Evolutionary conservation across 2,113 vertebrate genomes (phyloP).

Genomic region (Gymnogyps californianus): DNA sequence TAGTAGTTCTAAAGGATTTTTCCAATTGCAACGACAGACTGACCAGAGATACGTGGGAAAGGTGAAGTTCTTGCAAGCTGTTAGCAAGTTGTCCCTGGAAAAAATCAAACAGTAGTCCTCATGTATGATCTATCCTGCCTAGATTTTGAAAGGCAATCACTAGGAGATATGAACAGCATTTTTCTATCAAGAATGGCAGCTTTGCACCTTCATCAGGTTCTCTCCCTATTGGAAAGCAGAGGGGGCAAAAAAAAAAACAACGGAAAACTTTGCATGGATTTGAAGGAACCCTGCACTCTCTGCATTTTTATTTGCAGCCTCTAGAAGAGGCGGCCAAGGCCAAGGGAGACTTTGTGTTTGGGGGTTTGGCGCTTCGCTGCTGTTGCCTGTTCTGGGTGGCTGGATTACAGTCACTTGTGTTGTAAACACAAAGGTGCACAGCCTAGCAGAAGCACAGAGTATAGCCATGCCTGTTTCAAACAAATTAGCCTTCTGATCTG

Average conservation of each 20-base stretch:
- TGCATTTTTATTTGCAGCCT: not conserved
- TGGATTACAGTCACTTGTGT: fast-evolving
- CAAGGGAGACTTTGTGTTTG: not conserved
- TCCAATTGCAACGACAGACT: not conserved
- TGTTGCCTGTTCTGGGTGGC: not conserved
- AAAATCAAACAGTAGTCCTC: not conserved
- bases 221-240: not conserved
- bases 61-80: not conserved
- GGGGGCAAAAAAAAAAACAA: fast-evolving
- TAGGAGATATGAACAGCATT: not conserved
- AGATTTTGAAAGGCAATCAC: not conserved
- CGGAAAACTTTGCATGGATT: not conserved
- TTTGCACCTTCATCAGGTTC: not conserved
- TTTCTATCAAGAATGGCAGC: not conserved
- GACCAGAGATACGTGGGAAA: not conserved
- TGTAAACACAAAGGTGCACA: not conserved
- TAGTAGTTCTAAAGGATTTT: not conserved
- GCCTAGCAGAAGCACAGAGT: not conserved
- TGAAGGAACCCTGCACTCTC: not conserved
- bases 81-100: not conserved
- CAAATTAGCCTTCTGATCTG: not conserved
- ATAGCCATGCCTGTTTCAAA: not conserved
- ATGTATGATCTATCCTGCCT: not conserved
- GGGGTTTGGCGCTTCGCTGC: not conserved
- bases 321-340: not conserved